phyloP scores from a whole-genome alignment of 1,140 invertebrate species.

The Drosophila pruinosa region DNA sequence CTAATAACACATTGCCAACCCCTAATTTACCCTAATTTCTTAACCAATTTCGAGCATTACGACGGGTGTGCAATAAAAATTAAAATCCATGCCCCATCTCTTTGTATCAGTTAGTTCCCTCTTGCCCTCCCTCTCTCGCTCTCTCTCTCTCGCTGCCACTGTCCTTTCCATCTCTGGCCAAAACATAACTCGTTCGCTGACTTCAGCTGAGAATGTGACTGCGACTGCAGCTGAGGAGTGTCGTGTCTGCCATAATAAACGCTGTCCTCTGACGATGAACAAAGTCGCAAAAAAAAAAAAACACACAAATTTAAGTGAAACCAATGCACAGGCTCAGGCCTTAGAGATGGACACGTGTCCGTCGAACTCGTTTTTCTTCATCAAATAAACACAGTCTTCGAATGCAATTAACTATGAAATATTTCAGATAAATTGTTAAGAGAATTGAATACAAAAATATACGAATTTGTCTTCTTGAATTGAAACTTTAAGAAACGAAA shows the following conservation, averaged over 20 bases:
- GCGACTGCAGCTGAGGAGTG: conserved; percentile 32
- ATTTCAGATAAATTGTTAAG: no score
- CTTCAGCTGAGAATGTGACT: conserved; percentile 21
- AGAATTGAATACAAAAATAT: no score
- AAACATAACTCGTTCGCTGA: conserved; percentile 68
- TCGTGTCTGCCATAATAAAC: conserved; percentile 71
- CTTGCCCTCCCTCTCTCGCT: not conserved
- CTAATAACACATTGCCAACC: conserved; percentile 80
- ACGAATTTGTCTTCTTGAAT: no score
- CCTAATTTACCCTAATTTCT: conserved; percentile 82
- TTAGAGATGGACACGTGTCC: not conserved
- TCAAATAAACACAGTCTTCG: no score
- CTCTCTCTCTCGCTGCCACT: not conserved
- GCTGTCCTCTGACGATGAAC: conserved; percentile 52
- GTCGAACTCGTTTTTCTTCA: no score
- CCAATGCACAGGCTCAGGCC: conserved; percentile 23
- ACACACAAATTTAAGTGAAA: conserved; percentile 22
- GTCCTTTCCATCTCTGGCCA: conserved; percentile 4
- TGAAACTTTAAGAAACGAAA: no score
- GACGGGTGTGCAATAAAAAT: conserved; percentile 81
- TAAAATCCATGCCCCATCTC: conserved; percentile 64
- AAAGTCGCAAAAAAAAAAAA: conserved; percentile 13
- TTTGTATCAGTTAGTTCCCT: not conserved
- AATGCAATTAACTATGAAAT: no score
- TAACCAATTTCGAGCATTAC: conserved; percentile 82